A percentile compares a stretch with the other conserved stretches of the same genome.
These are phyloP conservation scores for Arnoldichthys spilopterus DNA, from an alignment of 2,797 vertebrate genomes.

Conservation along the genomic window DNA sequence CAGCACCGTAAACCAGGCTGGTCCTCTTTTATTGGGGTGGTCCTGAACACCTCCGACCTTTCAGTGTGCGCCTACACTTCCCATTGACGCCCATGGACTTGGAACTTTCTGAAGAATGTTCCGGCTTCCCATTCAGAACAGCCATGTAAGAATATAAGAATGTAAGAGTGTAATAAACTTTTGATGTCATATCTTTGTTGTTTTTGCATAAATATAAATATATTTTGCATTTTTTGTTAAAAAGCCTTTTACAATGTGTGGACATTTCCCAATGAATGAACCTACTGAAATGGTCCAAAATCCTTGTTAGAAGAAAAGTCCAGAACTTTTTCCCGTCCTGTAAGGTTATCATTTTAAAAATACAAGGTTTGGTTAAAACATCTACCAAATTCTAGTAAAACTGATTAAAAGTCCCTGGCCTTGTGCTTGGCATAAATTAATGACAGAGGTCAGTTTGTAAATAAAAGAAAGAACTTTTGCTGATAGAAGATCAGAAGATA, in stretches of 20 bases:
- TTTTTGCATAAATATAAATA: too few relatives aligned
- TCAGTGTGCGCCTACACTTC: conserved; percentile 48
- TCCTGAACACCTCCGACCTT: conserved; percentile 48
- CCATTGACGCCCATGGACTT: conserved; percentile 57
- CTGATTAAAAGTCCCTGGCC: background rate
- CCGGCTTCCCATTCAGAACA: background rate
- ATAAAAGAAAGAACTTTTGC: background rate
- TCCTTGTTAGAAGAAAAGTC: too few relatives aligned
- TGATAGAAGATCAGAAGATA: too few relatives aligned
- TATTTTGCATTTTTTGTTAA: too few relatives aligned
- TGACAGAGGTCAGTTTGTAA: background rate
- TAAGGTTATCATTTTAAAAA: background rate
- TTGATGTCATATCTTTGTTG: background rate
- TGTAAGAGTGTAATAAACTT: background rate
- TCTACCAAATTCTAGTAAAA: background rate
- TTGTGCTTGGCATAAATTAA: background rate
- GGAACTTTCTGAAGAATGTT: conserved; percentile 24
- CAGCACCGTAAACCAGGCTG: conserved; percentile 57
- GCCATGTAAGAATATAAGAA: conserved; percentile 1
- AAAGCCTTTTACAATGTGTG: background rate
- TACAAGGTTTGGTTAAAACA: background rate
- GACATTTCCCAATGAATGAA: background rate
- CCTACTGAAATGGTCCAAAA: background rate
- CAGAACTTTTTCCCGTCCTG: too few relatives aligned
- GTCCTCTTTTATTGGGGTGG: conserved; percentile 59